Evolutionary conservation across 1,140 invertebrate species (phyloP), one percentile per base, ranked within the genome.

Genomic region (Anadara kagoshimensis): DNA sequence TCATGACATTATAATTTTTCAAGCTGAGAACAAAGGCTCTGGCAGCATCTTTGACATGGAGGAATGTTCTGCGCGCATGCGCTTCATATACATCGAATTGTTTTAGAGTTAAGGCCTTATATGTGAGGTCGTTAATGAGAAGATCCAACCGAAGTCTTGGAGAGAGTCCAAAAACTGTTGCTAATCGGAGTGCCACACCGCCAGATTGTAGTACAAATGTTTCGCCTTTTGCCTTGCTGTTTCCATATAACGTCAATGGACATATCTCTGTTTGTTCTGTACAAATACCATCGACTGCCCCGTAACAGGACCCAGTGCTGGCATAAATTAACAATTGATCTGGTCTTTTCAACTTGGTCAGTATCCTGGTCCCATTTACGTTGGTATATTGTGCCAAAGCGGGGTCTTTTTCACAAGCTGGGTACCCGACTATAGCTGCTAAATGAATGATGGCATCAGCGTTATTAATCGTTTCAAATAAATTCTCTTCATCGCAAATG

Each of bases 271-370:
- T 85, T 18, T 83, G 74, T 64, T 86, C 85, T 26, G 83, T 83
- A 59, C 85, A 86, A 2, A 85, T 12, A 0, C 82, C 83, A n/a
- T 85, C 82, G 12, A 85, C 85, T 20, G 82, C 83, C 0, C 85
- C 85, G 64, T 86, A 86, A 41, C 85, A 86, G 2, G 85, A 86
- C 0, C 85, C 85, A 4, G 85, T 85, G 69, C 83, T 85, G 49
- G 85, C 83, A 69, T 86, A 86, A 4, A 86, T 72, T 24, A 86
- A 24, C 16, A 77, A 75, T 67, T 85, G 83, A 18, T 80, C 63
- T 12, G 80, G 78, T 5, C 57, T 70, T 53, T 81, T 79, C 2
- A 82, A 61, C 18, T 81, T 70, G 16, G 77, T 67, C 18, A 86
- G 61, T 59, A 80, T 85, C 29, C 72, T 76, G 5, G 85, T 86